These are phyloP conservation scores for Myopa testacea DNA, from an alignment of 2,888 invertebrate species.

Conservation along the genomic window DNA sequence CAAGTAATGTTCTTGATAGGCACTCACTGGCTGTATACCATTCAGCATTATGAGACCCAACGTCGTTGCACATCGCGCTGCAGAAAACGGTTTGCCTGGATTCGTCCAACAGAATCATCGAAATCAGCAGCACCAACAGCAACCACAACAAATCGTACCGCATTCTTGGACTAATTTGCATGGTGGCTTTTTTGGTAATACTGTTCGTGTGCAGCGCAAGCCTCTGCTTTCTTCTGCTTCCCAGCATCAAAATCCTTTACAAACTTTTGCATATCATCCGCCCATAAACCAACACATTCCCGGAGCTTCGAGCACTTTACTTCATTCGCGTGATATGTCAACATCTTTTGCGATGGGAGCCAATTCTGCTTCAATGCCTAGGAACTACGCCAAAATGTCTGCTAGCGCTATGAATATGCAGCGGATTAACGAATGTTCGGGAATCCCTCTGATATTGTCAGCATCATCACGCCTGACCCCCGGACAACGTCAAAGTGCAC, in stretches of 20 bases:
- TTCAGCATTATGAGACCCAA: slow-evolving; percentile 64
- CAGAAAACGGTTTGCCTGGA: slow-evolving; percentile 53
- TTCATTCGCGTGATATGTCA: not conserved
- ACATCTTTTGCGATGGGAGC: not conserved
- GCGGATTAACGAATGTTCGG: slow-evolving; percentile 77
- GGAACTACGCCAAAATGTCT: slow-evolving; percentile 55
- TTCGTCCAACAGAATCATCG: slow-evolving; percentile 41
- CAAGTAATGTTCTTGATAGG: slow-evolving; percentile 42
- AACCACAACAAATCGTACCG: not conserved
- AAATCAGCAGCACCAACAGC: slow-evolving; percentile 41
- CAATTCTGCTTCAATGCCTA: not conserved
- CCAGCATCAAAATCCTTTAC: not conserved
- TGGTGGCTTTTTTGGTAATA: not conserved
- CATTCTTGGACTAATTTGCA: slow-evolving; percentile 20
- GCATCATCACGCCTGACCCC: slow-evolving; percentile 71
- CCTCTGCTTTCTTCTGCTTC: not conserved
- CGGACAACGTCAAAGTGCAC: slow-evolving; percentile 66
- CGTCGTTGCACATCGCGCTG: slow-evolving; percentile 39
- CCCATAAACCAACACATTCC: not conserved
- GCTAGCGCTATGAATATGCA: slow-evolving; percentile 59
- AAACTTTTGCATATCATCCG: not conserved
- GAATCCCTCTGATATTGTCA: slow-evolving; percentile 85
- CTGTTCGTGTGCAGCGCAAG: not conserved
- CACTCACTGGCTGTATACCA: slow-evolving; percentile 31
- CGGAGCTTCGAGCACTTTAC: not conserved